phyloP scores from a whole-genome alignment of 2,888 invertebrate genomes.

The Leptura quadrifasciata region DNA sequence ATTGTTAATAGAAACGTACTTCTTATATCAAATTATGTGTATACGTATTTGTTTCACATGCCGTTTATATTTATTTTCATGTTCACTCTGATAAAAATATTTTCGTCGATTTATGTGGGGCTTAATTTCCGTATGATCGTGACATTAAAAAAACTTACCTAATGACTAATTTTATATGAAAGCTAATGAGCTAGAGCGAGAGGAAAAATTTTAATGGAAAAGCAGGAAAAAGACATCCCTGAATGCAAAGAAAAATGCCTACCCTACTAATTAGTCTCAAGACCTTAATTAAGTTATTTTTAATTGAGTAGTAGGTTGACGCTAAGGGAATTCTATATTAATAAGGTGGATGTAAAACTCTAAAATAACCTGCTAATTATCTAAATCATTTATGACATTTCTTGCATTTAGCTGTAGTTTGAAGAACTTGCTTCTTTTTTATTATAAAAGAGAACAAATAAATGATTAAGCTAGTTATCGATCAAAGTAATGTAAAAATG shows the following conservation, averaged over 20 bases:
- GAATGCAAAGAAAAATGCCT: conserved; percentile 69
- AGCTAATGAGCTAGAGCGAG: conserved; percentile 68
- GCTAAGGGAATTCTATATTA: conserved; percentile 14
- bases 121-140: conserved; percentile 14
- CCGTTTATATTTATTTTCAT: conserved; percentile 7
- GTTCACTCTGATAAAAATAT: background rate
- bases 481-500: conserved; percentile 48
- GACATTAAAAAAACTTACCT: conserved; percentile 35
- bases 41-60: conserved; percentile 2
- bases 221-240: conserved; percentile 50
- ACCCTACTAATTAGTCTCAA: conserved; percentile 79
- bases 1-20: no score
- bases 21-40: no score
- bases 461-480: conserved; percentile 26
- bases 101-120: conserved; percentile 7
- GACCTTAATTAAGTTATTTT: conserved; percentile 82
- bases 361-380: conserved; percentile 25
- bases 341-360: conserved; percentile 16
- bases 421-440: conserved; percentile 13
- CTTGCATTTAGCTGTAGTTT: background rate
- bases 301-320: conserved; percentile 70
- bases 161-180: conserved; percentile 60
- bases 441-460: conserved; percentile 5
- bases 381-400: conserved; percentile 20
- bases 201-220: conserved; percentile 63